A percentile compares a stretch with the other conserved stretches of the same genome.
Evolutionary conservation across 2,113 vertebrate genomes (phyloP).

Genomic region (human (Homo sapiens)): GRCh38 chr1:12567501-12568000

Average conservation of each 20-base stretch:
- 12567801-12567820: background rate
- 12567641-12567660: background rate
- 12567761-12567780: background rate
- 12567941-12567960: conserved; percentile 69
- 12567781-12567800: background rate
- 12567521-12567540: background rate
- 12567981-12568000: conserved; percentile 29
- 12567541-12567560: background rate
- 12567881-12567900: background rate
- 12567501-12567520: background rate
- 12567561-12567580: background rate
- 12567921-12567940: conserved; percentile 71
- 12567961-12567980: conserved; percentile 56
- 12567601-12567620: background rate
- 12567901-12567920: conserved; percentile 59
- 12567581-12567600: background rate
- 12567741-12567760: background rate
- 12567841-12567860: background rate
- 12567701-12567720: background rate
- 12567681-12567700: background rate
- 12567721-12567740: accelerated
- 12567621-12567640: background rate
- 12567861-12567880: background rate
- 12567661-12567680: background rate
- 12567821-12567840: background rate